Evolutionary conservation across 2,888 invertebrate species (phyloP), one percentile per base, ranked within the genome.

Genomic region (Hoplodrina ambigua): DNA sequence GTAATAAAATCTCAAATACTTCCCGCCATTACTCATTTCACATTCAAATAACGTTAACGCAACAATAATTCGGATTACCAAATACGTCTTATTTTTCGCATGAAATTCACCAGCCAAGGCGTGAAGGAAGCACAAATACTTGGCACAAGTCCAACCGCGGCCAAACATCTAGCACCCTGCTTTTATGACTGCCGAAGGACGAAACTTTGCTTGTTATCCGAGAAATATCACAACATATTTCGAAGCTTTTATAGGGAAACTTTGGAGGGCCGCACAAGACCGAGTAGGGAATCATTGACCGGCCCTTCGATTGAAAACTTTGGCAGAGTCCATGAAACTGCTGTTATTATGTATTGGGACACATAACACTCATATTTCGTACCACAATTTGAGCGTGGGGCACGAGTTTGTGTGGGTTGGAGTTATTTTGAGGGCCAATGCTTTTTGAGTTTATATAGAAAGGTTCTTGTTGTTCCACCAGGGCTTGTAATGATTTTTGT

Each of bases 201-300:
- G 81, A 91, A 94, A 94, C 89, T 94, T 94, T 88, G 91, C 94
- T 94, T 93, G 94, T 95, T 94, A 95, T 93, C 92, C 87, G 85
- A 88, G 88, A 93, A 93, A 94, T 93, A 94, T 93, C 93, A 94
- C 90, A 93, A 93, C 92, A 93, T 90, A 93, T 91, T 89, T 90
- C 86, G 84, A 86, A 80, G 86, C 88, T 87, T 93, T 94, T 94
- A 94, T 94, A 87, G 89, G 86, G 81, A 89, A 95, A 94, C 89
- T 94, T 94, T 91, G 78, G 84, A 92, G 90, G 86, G 86, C 84
- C 88, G 87, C 88, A 88, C 86, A 68, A 86, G 83, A 80, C 82
- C 81, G 75, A 85, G 85, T 87, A 72, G 55, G 72, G 71, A 85
- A 85, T 84, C 83, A 86, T 87, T 80, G 81, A 83, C 80, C 81